Evolutionary conservation across 2,888 invertebrate genomes (phyloP), one percentile per base, ranked within the genome.

Genomic region (Plebejus argus): DNA sequence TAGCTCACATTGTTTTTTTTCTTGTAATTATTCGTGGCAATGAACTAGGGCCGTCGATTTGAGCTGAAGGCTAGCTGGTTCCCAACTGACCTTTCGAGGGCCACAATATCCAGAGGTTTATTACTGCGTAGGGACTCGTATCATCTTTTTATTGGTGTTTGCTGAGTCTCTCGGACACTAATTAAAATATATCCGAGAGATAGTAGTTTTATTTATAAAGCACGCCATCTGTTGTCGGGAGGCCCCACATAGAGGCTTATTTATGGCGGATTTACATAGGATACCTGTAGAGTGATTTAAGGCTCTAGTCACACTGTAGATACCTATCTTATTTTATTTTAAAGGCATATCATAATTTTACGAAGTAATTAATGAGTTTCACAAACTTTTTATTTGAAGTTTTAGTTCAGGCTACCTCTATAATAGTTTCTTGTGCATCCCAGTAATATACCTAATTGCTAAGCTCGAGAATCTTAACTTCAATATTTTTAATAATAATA

Each of bases 41-140:
- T 87, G 90, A 89, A 90, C 90, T 84, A 85, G 84, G 81, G 81
- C 79, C 80, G 82, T 83, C 83, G 83, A 84, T 85, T 84, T 85
- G 82, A 81, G 87, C 84, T 82, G 84, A 86, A 87, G 86, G 86
- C 86, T 87, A 82, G 82, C 83, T 88, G 92, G 91, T 90, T 92
- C 84, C 92, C 92, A 89, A 91, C 93, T 84, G 91, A 91, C 93
- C 93, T 93, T 93, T 93, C 90, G 83, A 86, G 35, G 70, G 20
- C 10, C 39, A 35, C 71, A 71, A 71, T 71, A 71, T 71, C 71
- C 35, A 39, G 39, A 39, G 71, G 71, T 39, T 71, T 71, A 71
- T 71, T 71, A 71, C 66, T 5, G 23, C 66, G 66, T 66, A 66
- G 28, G 66, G 66, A 66, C 66, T 66, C 28, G 28, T 20, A 39